Evolutionary conservation across 2,888 invertebrate species (phyloP).

Genomic region (Drosophila quinaria): DNA sequence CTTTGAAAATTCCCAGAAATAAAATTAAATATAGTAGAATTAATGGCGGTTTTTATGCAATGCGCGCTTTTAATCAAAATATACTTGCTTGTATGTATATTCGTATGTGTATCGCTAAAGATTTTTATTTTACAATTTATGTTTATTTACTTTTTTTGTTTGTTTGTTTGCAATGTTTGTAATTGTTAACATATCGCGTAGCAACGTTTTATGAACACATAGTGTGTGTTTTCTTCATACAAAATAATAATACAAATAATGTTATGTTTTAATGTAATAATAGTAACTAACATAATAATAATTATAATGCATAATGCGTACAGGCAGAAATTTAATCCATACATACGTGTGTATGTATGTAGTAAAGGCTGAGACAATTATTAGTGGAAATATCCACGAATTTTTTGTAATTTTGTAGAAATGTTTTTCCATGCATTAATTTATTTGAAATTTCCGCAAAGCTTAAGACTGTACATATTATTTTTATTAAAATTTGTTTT

Average conservation of each 20-base stretch:
- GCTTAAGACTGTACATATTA: constrained; percentile 66
- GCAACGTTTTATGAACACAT: constrained; percentile 73
- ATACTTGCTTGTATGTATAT: constrained; percentile 51
- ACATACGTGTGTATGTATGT: constrained; percentile 21
- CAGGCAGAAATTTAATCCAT: constrained; percentile 66
- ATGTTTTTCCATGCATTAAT: constrained; percentile 31
- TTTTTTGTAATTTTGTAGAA: constrained; percentile 32
- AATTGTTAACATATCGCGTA: constrained; percentile 63
- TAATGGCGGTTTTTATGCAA: constrained; percentile 50
- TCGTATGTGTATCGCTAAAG: constrained; percentile 73
- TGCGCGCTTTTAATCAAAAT: constrained; percentile 67
- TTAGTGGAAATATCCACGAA: constrained; percentile 13
- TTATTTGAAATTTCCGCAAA: constrained; percentile 49
- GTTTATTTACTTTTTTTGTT: constrained; percentile 62
- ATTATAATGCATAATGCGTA: constrained; percentile 69
- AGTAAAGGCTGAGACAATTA: constrained; percentile 30
- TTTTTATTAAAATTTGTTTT: constrained; percentile 47
- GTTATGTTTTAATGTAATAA: constrained; percentile 56
- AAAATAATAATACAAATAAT: constrained; percentile 77
- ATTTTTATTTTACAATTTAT: constrained; percentile 76
- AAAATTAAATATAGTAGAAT: constrained; percentile 5
- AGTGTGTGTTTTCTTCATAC: constrained; percentile 58
- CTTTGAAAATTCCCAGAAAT: background rate
- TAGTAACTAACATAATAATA: constrained; percentile 69
- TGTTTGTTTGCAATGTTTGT: constrained; percentile 59